Conservation (phyloP, 2,888 invertebrate species). For the Boloria euphrosyne region DNA sequence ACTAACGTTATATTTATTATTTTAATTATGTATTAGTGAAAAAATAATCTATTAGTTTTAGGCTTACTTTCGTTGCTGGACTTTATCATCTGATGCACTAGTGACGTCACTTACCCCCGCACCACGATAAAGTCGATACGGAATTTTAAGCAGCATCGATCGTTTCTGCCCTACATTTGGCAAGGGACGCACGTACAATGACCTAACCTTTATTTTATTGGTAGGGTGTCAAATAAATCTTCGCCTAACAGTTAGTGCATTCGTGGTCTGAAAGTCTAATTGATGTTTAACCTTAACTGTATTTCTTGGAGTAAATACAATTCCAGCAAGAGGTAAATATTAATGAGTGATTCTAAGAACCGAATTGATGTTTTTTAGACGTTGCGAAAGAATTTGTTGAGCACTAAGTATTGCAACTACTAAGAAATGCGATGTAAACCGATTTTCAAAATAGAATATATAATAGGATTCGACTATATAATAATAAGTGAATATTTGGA, state of each 20-base stretch:
- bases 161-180: conserved; percentile 59
- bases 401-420: too few species aligned
- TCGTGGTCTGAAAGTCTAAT: conserved; percentile 49
- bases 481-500: too few species aligned
- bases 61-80: not conserved
- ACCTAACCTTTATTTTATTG: conserved; percentile 42
- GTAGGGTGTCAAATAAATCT: conserved; percentile 46
- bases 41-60: too few species aligned
- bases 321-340: conserved; percentile 2
- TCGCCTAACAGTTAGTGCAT: conserved; percentile 43
- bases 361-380: not conserved
- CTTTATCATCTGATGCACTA: conserved; percentile 11
- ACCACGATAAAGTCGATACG: conserved; percentile 56
- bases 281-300: conserved; percentile 47
- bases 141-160: conserved; percentile 75
- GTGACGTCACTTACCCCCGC: conserved; percentile 46
- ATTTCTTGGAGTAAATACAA: conserved; percentile 1
- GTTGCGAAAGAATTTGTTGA: not conserved
- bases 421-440: too few species aligned
- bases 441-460: too few species aligned
- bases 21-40: too few species aligned
- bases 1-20: too few species aligned
- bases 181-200: conserved; percentile 43
- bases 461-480: too few species aligned
- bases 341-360: conserved; percentile 1